These are phyloP conservation scores for Neodon shergylaensis DNA, from an alignment of 2,113 vertebrate species.

Conservation along the genomic window DNA sequence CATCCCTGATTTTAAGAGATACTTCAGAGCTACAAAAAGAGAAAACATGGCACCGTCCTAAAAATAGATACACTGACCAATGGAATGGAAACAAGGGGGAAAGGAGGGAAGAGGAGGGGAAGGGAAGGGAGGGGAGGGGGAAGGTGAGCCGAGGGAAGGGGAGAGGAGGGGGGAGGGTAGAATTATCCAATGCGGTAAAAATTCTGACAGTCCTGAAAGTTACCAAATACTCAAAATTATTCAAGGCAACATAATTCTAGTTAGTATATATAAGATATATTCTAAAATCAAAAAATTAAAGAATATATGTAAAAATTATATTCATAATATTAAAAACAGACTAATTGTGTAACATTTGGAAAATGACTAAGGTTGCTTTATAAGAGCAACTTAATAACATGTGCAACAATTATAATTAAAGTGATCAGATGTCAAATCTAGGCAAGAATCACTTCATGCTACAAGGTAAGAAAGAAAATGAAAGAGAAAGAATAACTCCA, in stretches of 20 bases:
- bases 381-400: neutral
- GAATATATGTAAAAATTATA: neutral
- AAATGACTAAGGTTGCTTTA: neutral
- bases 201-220: neutral
- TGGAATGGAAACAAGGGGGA: neutral
- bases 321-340: slow-evolving; percentile 3
- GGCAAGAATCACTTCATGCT: neutral
- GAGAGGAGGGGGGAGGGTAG: no score
- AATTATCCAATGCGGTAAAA: neutral
- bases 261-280: neutral
- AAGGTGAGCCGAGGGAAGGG: no score
- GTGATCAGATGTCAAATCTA: neutral
- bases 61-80: neutral
- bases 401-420: neutral
- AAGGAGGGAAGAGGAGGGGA: no score
- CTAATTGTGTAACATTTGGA: neutral
- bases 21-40: neutral
- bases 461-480: neutral
- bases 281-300: neutral
- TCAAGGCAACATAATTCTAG: neutral
- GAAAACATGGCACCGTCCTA: neutral
- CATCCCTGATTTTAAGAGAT: neutral
- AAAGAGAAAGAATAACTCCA: neutral
- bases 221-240: neutral
- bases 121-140: no score